These are phyloP conservation scores for Bos indicus DNA, from an alignment of 2,113 vertebrate species.

Conservation along the genomic window DNA sequence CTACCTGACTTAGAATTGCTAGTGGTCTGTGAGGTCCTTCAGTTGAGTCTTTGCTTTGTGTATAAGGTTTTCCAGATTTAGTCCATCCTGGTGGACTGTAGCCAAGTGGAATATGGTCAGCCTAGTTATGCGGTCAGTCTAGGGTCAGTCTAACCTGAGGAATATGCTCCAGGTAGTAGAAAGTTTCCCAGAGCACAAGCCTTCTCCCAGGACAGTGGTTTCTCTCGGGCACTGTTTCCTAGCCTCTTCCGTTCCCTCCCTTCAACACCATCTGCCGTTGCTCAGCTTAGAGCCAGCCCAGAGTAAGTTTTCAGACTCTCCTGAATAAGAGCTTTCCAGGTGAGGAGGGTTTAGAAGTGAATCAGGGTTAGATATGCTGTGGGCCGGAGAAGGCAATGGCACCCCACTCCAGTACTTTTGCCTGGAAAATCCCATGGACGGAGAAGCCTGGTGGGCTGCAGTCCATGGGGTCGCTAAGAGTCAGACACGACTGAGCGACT, in stretches of 20 bases:
- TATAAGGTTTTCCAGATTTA: background rate
- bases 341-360: background rate
- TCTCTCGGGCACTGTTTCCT: background rate
- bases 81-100: background rate
- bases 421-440: no score
- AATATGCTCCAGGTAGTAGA: background rate
- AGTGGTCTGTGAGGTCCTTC: background rate
- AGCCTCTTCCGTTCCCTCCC: background rate
- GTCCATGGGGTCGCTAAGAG: no score
- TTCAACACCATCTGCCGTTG: background rate
- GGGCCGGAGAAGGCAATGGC: no score
- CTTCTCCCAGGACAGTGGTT: background rate
- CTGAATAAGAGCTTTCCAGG: background rate
- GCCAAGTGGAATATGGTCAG: background rate
- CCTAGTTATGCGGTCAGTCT: background rate
- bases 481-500: no score
- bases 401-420: no score
- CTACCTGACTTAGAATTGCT: background rate
- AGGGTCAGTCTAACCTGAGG: background rate
- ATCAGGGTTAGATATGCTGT: background rate
- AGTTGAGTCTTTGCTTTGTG: background rate
- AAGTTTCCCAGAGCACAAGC: background rate
- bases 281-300: background rate
- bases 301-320: background rate
- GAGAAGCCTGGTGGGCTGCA: no score